Conservation (phyloP, 2,113 vertebrate genomes). For the Prolemur simus region DNA sequence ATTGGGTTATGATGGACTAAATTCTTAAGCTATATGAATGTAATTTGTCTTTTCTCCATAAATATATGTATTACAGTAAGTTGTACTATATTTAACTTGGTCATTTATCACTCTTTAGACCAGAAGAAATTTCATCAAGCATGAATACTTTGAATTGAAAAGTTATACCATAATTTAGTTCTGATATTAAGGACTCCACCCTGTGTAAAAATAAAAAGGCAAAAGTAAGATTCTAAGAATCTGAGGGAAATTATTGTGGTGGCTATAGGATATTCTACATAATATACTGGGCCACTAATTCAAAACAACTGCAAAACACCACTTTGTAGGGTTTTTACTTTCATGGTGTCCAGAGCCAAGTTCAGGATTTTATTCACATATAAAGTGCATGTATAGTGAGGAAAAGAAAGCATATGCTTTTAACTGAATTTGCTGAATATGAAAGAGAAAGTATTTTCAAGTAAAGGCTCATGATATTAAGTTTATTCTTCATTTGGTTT, state of each 20-base stretch:
- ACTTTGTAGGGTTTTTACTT: not conserved
- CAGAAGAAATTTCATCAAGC: not conserved
- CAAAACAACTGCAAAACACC: not conserved
- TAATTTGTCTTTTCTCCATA: not conserved
- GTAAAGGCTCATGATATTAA: not conserved
- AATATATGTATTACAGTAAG: not conserved
- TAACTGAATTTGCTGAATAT: not conserved
- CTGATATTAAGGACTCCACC: not conserved
- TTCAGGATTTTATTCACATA: not conserved
- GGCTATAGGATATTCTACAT: not conserved
- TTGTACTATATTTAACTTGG: not conserved
- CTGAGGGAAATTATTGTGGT: not conserved
- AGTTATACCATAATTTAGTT: not conserved
- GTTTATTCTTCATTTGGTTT: not conserved
- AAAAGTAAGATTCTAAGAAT: constrained; percentile 2
- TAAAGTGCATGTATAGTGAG: not conserved
- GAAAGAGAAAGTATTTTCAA: not conserved
- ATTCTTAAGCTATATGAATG: not conserved
- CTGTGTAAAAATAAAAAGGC: not conserved
- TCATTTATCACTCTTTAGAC: not conserved
- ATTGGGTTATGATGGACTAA: not conserved
- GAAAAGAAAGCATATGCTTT: not conserved
- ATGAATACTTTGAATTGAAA: not conserved
- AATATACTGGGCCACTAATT: not conserved
- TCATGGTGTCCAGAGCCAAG: not conserved